Evolutionary conservation across 2,113 vertebrate species (phyloP).

Genomic region (Ibidorhyncha struthersii): DNA sequence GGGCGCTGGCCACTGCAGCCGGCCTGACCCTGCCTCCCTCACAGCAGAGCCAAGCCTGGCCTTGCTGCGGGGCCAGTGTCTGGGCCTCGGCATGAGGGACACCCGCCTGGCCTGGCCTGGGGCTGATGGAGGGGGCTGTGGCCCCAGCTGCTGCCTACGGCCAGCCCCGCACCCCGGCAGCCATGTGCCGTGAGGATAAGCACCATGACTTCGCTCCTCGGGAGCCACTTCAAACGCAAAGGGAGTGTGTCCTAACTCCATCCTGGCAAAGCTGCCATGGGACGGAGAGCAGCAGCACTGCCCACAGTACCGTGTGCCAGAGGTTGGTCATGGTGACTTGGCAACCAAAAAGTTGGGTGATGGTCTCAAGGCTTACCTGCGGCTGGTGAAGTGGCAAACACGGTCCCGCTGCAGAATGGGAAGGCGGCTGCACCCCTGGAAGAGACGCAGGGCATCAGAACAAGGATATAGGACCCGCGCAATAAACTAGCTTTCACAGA

Average conservation of each 20-base stretch:
- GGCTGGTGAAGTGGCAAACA: background rate
- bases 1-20: accelerated
- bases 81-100: background rate
- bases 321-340: no score
- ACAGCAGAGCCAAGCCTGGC: background rate
- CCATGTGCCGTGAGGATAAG: background rate
- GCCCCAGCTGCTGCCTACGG: accelerated
- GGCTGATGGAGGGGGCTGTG: background rate
- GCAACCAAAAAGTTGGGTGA: background rate
- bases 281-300: background rate
- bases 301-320: accelerated
- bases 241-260: accelerated
- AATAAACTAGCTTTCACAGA: background rate
- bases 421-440: background rate
- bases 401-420: background rate
- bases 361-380: background rate
- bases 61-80: no score
- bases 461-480: accelerated
- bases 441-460: background rate
- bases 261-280: accelerated
- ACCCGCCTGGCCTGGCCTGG: accelerated
- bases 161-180: accelerated
- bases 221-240: background rate
- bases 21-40: background rate
- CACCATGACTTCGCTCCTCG: background rate